Evolutionary conservation across 2,888 invertebrate genomes (phyloP).

Genomic region (Lordiphosa andalusiaca): DNA sequence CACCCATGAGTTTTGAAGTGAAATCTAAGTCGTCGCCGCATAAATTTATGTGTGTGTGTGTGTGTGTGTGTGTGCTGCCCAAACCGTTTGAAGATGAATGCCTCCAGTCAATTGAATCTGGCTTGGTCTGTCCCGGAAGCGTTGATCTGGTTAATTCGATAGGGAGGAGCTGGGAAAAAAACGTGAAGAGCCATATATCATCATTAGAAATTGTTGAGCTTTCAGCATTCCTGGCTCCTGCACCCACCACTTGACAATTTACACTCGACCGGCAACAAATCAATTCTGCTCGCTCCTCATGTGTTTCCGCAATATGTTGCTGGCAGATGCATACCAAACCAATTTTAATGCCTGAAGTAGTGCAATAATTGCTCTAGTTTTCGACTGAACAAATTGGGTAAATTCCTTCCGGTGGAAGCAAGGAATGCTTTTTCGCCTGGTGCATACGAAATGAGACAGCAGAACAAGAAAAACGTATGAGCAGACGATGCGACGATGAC

Average conservation of each 20-base stretch:
- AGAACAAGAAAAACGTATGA: conserved; percentile 23
- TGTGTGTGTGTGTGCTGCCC: conserved; percentile 14
- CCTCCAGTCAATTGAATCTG: conserved; percentile 63
- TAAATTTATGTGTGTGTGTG: no score
- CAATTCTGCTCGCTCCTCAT: conserved; percentile 69
- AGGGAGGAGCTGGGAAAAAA: conserved; percentile 54
- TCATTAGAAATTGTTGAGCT: conserved; percentile 76
- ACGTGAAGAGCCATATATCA: conserved; percentile 58
- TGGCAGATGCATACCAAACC: conserved; percentile 76
- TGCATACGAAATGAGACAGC: conserved; percentile 74
- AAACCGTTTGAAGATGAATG: conserved; percentile 61
- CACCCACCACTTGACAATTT: conserved; percentile 62
- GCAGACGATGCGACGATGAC: conserved; percentile 36
- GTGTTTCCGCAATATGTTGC: conserved; percentile 68
- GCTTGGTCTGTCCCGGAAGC: conserved; percentile 61
- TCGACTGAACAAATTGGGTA: conserved; percentile 52
- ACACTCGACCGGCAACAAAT: conserved; percentile 36
- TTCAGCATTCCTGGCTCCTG: conserved; percentile 66
- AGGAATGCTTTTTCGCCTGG: conserved; percentile 52
- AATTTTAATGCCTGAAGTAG: conserved; percentile 64
- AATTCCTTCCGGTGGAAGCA: conserved; percentile 4
- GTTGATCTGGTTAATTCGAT: conserved; percentile 75
- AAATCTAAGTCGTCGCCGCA: conserved; percentile 71
- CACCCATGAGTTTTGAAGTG: conserved; percentile 78
- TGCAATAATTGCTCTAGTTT: conserved; percentile 76